Evolutionary conservation across 2,797 vertebrate species (phyloP), one percentile per base, ranked within the genome.

Genomic region (Halcyon leucocephala): DNA sequence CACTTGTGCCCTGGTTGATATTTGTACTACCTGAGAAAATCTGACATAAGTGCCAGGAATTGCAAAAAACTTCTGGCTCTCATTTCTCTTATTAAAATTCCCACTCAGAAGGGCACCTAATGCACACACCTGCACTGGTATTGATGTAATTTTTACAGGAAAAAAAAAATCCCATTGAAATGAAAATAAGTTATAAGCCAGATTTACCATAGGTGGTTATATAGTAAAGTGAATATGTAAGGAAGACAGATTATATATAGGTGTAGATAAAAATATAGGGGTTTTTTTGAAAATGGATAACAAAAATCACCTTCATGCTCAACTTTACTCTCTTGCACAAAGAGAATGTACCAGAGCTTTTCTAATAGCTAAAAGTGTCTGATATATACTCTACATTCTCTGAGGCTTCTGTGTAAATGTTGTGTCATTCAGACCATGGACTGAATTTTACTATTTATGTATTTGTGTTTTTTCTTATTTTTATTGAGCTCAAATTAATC

Each of bases 401-500:
- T 67, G 16, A 5, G 8, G 24, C 12, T 35, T 33, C 41, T 66
- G 1, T 24, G 10, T 39, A 67, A 79, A 81, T 42, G 29, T 35
- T n/a, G 18, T 70, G 64, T 9, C 11, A 51, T 71, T 79, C 49
- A 61, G 28, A 51, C 6, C 39, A 49, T 4, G 5, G 35, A 61
- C 16, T 76, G 71, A 66, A 62, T 86, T 95, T 79, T 28, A 66
- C 41, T 84, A 7, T 19, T n/a, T 65, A 60, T 42, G 12, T 48
- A 39, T 79, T 87, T 74, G 25, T 66, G 26, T 18, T 66, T 39
- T 82, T 93, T 96, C 77, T 64, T 82, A 80, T 39, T 88, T 78
- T 84, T 87, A 84, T 84, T 81, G 61, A 86, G 89, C 66, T 95
- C 94, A 64, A 83, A 93, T 89, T 61, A 87, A 80, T 89, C 51